Evolutionary conservation across 2,797 vertebrate species (phyloP), one percentile per base, ranked within the genome.

Genomic region (Vespertilio murinus): DNA sequence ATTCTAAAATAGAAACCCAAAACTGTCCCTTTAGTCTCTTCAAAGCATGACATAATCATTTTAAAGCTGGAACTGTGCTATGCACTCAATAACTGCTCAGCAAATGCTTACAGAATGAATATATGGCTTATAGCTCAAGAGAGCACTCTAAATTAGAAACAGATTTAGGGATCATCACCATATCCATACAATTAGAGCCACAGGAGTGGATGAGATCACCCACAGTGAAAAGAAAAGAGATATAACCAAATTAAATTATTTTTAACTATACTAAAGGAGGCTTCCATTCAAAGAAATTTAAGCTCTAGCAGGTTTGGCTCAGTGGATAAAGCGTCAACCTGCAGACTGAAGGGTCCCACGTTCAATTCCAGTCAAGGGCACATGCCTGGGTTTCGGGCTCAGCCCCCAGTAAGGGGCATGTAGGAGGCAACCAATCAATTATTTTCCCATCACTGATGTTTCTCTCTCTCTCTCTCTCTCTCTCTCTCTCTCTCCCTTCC

Each of bases 221-320:
- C 52, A 83, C 0, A 52, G 33, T 59, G 25, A 86, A 96, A 79
- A 82, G 52, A 96, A 65, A 54, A 78, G 38, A 73, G n/a, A 45
- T 20, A 73, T 17, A 40, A 90, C 16, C 47, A 92, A 88, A 91
- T 85, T 52, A 90, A 87, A 84, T 61, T 86, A 70, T 59, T 83
- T 87, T 87, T 82, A 94, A 54, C 88, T 80, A 42, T 28, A 40
- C 30, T 47, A 86, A 86, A 52, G 40, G 40, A 89, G 8, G 3
- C 33, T 90, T 70, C 30, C 71, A 93, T 30, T 88, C 28, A 93
- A 80, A 94, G 16, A 95, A 91, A 22, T 35, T 40, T 77, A 90
- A 64, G 61, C 30, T 30, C 16, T 61, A 33, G 61, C 30, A 17
- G 30, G 61, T 33, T n/a, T 64, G 16, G 61, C 7, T n/a, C 61